phyloP scores from a whole-genome alignment of 2,888 invertebrate species.

The Hipparchia sbordonii region DNA sequence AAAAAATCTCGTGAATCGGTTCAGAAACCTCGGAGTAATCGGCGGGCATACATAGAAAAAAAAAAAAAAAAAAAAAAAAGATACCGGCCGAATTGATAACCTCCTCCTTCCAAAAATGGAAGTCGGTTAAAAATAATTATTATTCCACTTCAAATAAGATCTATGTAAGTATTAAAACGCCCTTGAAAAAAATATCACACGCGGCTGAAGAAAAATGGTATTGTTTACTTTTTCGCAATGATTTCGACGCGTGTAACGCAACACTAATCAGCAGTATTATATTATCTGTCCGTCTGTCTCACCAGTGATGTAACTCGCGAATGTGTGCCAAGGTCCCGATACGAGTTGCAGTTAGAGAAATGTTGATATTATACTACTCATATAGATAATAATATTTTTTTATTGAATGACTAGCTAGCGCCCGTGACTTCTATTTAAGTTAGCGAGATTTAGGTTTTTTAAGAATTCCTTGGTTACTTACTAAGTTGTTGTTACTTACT shows the following conservation, averaged over 20 bases:
- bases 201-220: slow-evolving; percentile 28
- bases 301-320: slow-evolving; percentile 33
- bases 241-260: slow-evolving; percentile 24
- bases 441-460: not conserved
- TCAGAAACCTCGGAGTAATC: too few species aligned
- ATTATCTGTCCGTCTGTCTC: slow-evolving; percentile 33
- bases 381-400: not conserved
- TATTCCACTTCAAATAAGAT: too few species aligned
- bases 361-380: slow-evolving; percentile 25
- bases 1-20: too few species aligned
- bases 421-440: not conserved
- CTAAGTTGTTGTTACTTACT: too few species aligned
- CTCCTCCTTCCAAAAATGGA: too few species aligned
- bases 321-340: slow-evolving; percentile 40
- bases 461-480: too few species aligned
- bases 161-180: slow-evolving; percentile 3
- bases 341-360: slow-evolving; percentile 32
- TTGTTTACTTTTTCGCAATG: slow-evolving; percentile 39
- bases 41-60: too few species aligned
- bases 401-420: slow-evolving; percentile 4
- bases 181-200: slow-evolving; percentile 39
- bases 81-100: too few species aligned
- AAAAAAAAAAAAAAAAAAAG: too few species aligned
- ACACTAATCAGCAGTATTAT: slow-evolving; percentile 37
- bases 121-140: too few species aligned